Evolutionary conservation across 2,797 vertebrate genomes (phyloP), one percentile per base, ranked within the genome.

Genomic region (Acestrorhynchus altus): DNA sequence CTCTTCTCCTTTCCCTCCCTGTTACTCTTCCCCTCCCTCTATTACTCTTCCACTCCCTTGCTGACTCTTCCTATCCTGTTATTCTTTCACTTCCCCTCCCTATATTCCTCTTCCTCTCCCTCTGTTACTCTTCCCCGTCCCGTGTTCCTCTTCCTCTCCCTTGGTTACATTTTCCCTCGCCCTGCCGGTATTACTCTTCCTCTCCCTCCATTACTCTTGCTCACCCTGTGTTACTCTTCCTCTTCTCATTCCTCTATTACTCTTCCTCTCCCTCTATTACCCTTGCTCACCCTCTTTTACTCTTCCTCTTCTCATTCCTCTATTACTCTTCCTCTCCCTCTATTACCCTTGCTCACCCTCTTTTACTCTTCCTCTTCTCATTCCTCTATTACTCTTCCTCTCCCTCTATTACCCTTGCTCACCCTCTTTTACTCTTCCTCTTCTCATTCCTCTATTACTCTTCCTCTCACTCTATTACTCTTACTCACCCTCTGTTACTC

Each of bases 71-170:
- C 11, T 11, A 12, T 59, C 7, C 28, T 4, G 3, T 4, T 18
- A 22, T 26, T 31, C 3, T 18, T 8, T 4, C 57, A 31, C 16
- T 59, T 12, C 76, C 47, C 81, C n/a, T 54, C 52, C 1, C 20
- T 11, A 6, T 10, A 1, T 20, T n/a, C 0, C 18, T 52, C n/a
- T 52, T 5, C n/a, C 6, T 24, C 20, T 20, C 10, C n/a, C 66
- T 5, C 79, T 74, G 28, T 72, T 20, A 82, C 72, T 72, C 72
- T 56, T 42, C 67, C 24, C 72, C 67, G 18, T 72, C 82, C 12
- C 16, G 0, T 52, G 7, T 13, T 11, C 12, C 35, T 31, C 39
- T 44, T 1, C 12, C 8, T 39, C 51, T 31, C 26, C 9, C 51
- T 18, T 3, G 40, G 10, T 1, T 1, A 3, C 22, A 1, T 2